Base-by-base conservation (phyloP, 2,113 vertebrate genomes). In the Neopipo cinnamomea region DNA sequence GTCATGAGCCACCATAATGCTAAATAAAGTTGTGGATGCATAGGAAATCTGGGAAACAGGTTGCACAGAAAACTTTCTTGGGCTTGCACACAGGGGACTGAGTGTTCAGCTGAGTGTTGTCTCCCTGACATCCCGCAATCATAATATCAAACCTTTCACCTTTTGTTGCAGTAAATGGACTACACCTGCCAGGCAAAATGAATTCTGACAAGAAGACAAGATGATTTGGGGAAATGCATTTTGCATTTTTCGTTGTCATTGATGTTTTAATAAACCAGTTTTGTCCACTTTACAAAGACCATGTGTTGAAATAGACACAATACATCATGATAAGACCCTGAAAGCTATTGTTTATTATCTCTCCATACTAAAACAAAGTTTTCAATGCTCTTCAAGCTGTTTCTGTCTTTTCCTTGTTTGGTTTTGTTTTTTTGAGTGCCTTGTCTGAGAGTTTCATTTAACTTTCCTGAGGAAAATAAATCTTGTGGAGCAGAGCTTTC, bases 271-370 rank as follows among this genome's bases (percentile, higher is more conserved):
- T 65, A 75, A 89, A 72, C 7, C 53, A 44, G 16, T 80, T 92
- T 84, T 89, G 53, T 68, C 56, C 5, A 2, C 71, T 93, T 92
- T 88, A 84, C 78, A 93, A 90, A 91, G 61, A 81, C 61, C 90
- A 76, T 84, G 68, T 90, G 65, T 86, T 91, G 80, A 94, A 93
- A 90, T 44, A 56, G 47, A 93, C 62, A 83, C 31, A 41, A 93
- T 92, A 72, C 16, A 89, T 67, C 68, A 75, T 23, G 55, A 77
- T 70, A 91, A 95, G 84, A 73, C 39, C 35, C 65, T 81, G 75
- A 78, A 63, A 93, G 37, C 31, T 85, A 93, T 91, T 96, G 94
- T 88, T 96, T 91, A 84, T 91, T 93, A 86, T 87, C 75, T 95
- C 65, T 89, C 44, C 50, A 18, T 59, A 73, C 49, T 71, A 88